phyloP scores from a whole-genome alignment of 64 coral and sea anemone species.

The Dendronephthya gigantea region DNA sequence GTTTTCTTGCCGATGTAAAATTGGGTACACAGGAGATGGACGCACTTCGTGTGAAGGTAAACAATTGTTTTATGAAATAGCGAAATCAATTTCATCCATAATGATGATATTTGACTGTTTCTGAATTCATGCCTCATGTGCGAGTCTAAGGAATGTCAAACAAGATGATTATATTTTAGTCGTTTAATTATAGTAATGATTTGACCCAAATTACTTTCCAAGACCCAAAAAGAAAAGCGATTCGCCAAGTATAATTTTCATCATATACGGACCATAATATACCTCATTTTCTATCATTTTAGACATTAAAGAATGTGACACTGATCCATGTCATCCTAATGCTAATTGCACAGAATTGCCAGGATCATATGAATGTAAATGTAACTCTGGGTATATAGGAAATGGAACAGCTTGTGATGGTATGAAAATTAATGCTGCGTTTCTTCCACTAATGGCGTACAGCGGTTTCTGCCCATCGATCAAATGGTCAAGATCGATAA shows the following conservation, averaged over 20 bases:
- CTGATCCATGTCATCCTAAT: not conserved
- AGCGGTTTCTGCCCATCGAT: too few species aligned
- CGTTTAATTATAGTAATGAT: too few species aligned
- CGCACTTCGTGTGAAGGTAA: not conserved
- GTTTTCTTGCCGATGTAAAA: not conserved
- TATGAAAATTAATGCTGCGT: not conserved
- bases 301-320: not conserved
- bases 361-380: not conserved
- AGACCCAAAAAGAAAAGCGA: too few species aligned
- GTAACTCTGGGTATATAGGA: not conserved
- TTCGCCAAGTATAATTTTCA: not conserved
- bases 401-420: not conserved
- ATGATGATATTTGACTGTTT: too few species aligned
- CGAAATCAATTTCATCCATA: too few species aligned
- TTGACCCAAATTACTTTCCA: too few species aligned
- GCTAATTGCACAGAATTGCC: not conserved
- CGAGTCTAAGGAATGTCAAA: too few species aligned
- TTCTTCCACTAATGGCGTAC: too few species aligned
- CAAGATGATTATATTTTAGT: too few species aligned
- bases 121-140: too few species aligned
- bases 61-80: too few species aligned
- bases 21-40: not conserved
- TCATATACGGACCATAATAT: not conserved
- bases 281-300: not conserved
- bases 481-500: too few species aligned